Evolutionary conservation across 2,113 vertebrate species (phyloP).

Genomic region (Tinamus guttatus): DNA sequence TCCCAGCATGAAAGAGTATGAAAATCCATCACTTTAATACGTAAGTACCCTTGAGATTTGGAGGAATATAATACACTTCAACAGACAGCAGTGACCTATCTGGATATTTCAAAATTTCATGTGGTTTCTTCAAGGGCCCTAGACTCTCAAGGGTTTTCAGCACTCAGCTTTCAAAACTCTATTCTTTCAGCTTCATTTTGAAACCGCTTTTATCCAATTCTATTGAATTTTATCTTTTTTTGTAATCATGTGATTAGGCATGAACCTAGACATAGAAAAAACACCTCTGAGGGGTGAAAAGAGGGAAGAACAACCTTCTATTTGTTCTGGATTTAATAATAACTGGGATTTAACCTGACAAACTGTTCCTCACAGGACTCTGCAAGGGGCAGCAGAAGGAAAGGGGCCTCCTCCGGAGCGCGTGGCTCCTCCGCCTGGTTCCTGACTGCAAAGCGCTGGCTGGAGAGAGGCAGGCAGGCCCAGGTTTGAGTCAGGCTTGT

Average conservation of each 20-base stretch:
- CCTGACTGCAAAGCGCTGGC: neutral
- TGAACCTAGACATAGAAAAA: neutral
- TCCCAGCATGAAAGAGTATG: neutral
- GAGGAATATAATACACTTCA: neutral
- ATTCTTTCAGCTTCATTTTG: neutral
- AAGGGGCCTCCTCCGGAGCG: neutral
- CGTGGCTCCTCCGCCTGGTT: neutral
- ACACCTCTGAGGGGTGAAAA: neutral
- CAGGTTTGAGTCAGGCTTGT: neutral
- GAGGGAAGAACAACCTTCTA: neutral
- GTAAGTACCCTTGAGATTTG: neutral
- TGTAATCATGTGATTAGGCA: accelerated
- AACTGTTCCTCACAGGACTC: neutral
- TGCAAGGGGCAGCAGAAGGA: neutral
- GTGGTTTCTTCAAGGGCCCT: neutral
- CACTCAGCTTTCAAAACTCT: neutral
- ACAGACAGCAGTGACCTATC: neutral
- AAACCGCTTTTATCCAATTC: neutral
- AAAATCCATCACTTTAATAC: neutral
- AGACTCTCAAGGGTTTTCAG: neutral
- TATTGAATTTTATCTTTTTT: neutral
- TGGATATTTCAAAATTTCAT: neutral
- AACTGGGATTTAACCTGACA: neutral
- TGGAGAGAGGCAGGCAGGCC: neutral
- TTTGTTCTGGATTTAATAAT: neutral